Evolutionary conservation across 2,888 invertebrate genomes (phyloP).

Genomic region (Nomada goodeniana): DNA sequence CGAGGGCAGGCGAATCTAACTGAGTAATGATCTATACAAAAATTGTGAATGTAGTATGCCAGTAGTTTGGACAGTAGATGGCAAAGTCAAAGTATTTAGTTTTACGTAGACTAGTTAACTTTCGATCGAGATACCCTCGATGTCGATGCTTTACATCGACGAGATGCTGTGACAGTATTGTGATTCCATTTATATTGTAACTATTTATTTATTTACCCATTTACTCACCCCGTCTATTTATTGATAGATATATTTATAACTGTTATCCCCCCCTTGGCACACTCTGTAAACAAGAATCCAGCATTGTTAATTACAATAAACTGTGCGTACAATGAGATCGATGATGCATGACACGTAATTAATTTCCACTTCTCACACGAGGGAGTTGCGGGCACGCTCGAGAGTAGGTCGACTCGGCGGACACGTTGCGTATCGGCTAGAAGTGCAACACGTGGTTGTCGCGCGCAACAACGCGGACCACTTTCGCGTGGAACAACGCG

Average conservation of each 20-base stretch:
- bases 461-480: conserved; percentile 62
- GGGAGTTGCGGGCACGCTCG: conserved; percentile 17
- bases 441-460: conserved; percentile 73
- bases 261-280: neutral
- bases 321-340: conserved; percentile 22
- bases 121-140: neutral
- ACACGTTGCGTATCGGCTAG: conserved; percentile 50
- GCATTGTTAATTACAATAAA: conserved; percentile 35
- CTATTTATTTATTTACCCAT: neutral
- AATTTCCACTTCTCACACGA: conserved; percentile 43
- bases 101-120: no score
- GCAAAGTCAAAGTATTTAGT: no score
- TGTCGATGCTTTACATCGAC: conserved; percentile 9
- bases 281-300: conserved; percentile 18
- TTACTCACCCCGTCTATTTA: conserved; percentile 1
- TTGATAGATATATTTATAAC: conserved; percentile 33
- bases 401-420: conserved; percentile 29
- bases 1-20: neutral
- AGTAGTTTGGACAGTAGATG: no score
- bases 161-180: neutral
- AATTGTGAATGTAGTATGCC: neutral
- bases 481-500: conserved; percentile 32
- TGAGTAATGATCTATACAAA: neutral
- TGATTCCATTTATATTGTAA: neutral
- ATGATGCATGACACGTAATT: conserved; percentile 29